Conservation (phyloP, 2,888 invertebrate species). For the Alentia gelatinosa region DNA sequence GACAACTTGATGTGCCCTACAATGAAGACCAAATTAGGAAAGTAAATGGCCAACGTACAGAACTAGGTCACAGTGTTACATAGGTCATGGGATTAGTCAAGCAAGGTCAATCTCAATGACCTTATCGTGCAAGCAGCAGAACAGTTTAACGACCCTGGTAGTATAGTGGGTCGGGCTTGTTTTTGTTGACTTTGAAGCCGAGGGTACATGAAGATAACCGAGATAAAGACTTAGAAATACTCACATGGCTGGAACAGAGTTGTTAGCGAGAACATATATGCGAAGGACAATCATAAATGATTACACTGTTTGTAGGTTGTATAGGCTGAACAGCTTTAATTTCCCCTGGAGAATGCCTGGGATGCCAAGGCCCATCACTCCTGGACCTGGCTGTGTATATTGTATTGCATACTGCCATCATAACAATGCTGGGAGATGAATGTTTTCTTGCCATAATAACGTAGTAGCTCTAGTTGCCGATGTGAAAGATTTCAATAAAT, state of each 20-base stretch:
- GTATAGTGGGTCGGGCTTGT: neutral
- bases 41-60: no score
- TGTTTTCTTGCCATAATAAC: slow-evolving; percentile 31
- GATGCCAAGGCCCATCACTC: neutral
- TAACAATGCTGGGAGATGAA: slow-evolving; percentile 15
- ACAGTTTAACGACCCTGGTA: neutral
- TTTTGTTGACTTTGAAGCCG: neutral
- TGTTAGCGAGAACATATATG: no score
- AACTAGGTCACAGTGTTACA: neutral
- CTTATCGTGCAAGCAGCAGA: neutral
- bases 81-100: neutral
- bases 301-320: neutral
- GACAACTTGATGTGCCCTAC: no score
- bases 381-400: neutral
- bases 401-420: neutral
- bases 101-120: slow-evolving; percentile 3
- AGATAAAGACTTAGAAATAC: slow-evolving; percentile 1
- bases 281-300: neutral
- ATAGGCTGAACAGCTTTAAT: neutral
- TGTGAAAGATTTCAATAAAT: slow-evolving; percentile 32
- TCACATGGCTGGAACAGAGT: no score
- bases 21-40: no score
- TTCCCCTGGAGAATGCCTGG: neutral
- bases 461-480: slow-evolving; percentile 25
- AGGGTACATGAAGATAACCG: neutral